These are phyloP conservation scores for Cephus runcator DNA, from an alignment of 2,888 invertebrate genomes.

Conservation along the genomic window DNA sequence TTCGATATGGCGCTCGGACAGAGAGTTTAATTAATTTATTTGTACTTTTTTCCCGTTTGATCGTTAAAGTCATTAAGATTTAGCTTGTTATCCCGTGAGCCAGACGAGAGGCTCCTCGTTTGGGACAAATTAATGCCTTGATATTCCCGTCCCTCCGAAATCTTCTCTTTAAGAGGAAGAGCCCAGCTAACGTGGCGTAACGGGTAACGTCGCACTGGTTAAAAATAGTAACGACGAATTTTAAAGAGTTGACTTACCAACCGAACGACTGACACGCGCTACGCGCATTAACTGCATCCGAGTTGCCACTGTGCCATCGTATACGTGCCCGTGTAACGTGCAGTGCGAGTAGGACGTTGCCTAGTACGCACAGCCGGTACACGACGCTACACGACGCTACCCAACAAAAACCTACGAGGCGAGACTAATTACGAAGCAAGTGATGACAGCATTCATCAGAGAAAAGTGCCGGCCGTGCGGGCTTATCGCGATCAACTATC, in stretches of 20 bases:
- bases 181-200: not conserved
- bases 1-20: no score
- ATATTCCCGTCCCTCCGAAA: constrained; percentile 4
- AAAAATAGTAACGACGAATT: constrained; percentile 4
- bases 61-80: constrained; percentile 37
- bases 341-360: not conserved
- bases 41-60: no score
- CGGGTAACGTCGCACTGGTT: constrained; percentile 2
- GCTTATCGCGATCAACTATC: not conserved
- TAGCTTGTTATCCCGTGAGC: constrained; percentile 18
- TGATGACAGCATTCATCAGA: constrained; percentile 44
- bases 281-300: constrained; percentile 21
- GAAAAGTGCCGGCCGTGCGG: constrained; percentile 21
- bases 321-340: no score
- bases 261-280: constrained; percentile 28
- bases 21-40: no score
- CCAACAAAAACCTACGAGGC: constrained; percentile 37
- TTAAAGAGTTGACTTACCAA: constrained; percentile 28
- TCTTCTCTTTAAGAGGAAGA: not conserved
- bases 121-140: constrained; percentile 40
- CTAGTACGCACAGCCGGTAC: not conserved
- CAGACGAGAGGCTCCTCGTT: constrained; percentile 27
- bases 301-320: constrained; percentile 13
- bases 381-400: constrained; percentile 20
- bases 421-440: constrained; percentile 47